phyloP scores from a whole-genome alignment of 1,140 invertebrate genomes.

The Oscheius sp. region DNA sequence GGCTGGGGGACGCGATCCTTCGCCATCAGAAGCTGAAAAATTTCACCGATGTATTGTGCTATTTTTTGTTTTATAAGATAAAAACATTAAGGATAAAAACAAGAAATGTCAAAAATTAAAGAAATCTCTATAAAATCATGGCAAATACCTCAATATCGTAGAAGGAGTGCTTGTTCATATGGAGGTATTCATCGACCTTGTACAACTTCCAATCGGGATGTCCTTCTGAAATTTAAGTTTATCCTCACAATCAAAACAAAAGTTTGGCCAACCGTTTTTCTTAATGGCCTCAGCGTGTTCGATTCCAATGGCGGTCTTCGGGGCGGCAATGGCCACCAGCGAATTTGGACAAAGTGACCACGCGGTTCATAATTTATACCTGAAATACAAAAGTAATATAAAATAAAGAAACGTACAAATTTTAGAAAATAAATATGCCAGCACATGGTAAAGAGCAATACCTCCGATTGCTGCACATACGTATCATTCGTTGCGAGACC shows the following conservation, averaged over 20 bases:
- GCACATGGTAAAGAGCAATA: no score
- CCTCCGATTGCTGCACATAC: no score
- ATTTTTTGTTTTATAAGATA: neutral
- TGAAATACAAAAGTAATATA: no score
- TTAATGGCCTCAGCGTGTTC: constrained; percentile 34
- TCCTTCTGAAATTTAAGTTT: constrained; percentile 19
- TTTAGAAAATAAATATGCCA: no score
- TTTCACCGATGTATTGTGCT: neutral
- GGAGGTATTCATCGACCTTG: constrained; percentile 37
- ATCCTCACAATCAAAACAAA: neutral
- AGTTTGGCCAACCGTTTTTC: constrained; percentile 10
- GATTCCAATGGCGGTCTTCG: constrained; percentile 34
- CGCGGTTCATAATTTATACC: constrained; percentile 33
- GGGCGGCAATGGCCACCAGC: constrained; percentile 14
- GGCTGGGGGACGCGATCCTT: constrained; percentile 44
- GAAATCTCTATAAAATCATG: neutral
- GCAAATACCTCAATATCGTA: constrained; percentile 32
- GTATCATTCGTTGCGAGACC: no score
- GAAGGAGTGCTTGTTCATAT: constrained; percentile 34
- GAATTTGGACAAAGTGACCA: constrained; percentile 5
- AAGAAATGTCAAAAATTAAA: neutral
- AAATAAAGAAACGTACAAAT: no score
- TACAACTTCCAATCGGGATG: constrained; percentile 23
- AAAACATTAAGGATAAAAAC: neutral
- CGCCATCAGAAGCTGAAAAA: neutral